Base-by-base conservation (phyloP, 2,888 invertebrate genomes). In the Oasisia sp. region DNA sequence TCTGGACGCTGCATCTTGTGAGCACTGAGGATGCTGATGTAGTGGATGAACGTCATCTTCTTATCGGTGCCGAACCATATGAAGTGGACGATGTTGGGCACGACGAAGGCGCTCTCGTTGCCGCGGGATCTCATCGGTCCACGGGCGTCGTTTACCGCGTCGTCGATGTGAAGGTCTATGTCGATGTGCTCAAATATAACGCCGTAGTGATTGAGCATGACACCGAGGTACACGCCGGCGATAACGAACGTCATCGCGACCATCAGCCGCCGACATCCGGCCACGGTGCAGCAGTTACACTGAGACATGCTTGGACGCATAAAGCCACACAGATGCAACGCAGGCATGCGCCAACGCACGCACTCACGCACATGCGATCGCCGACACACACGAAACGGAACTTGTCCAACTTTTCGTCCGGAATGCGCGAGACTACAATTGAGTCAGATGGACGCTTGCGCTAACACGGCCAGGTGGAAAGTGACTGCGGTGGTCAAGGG, bases 81-180 rank as follows among this genome's bases (percentile, higher is more conserved):
- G 92, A 93, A 94, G 91, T 94, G 94, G 14, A 94, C 93, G 44
- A 94, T 92, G 90, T 94, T 94, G 4, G 94, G 94, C n/a, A 94
- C 94, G 0, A 93, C 91, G 91, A 91, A 93, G 50, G 32, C 32
- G 32, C 89, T 32, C 32, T 74, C 89, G n/a, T 38, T 38, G 32
- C 92, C n/a, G 56, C 32, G 11, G 56, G 92, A 38, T 89, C 56
- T 32, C 56, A 11, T 38, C 32, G 58, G 14, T 90, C 14, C 45
- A 74, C 89, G n/a, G 91, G 50, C 32, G n/a, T 19, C 32, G 74
- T 74, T 74, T 74, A 74, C 3, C 19, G n/a, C 74, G 74, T 91
- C 92, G 32, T 91, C 38, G n/a, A 93, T 91, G n/a, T 91, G 38
- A 89, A 93, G 50, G 89, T 91, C 90, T 8, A 93, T 92, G n/a